A percentile compares a stretch with the other conserved stretches of the same genome.
Evolutionary conservation across 2,113 vertebrate species (phyloP).

Genomic region (Chitala chitala): DNA sequence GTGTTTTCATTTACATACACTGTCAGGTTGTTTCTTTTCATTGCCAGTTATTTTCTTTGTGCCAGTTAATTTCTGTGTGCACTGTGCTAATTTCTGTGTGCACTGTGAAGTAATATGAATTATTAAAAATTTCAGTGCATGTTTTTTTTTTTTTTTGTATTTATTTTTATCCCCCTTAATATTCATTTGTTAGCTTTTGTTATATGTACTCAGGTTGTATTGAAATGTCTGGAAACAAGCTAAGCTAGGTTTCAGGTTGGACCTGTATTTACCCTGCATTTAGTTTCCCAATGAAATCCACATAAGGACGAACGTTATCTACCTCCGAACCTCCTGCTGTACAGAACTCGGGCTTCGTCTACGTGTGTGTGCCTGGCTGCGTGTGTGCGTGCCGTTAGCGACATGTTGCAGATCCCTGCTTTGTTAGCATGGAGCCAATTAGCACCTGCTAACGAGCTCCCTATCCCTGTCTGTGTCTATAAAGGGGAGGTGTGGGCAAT

Average conservation of each 20-base stretch:
- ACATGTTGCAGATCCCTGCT: constrained; percentile 37
- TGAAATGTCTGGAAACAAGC: constrained; percentile 3
- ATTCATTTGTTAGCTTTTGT: background rate
- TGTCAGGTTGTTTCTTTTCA: no score
- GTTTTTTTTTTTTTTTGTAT: background rate
- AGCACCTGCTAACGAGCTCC: constrained; percentile 45
- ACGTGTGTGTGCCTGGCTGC: constrained; percentile 20
- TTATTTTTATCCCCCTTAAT: background rate
- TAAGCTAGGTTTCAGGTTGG: background rate
- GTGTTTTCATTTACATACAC: background rate
- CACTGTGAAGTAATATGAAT: background rate
- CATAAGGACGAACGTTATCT: background rate
- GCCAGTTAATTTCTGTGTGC: background rate
- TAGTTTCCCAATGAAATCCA: constrained; percentile 15
- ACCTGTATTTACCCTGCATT: background rate
- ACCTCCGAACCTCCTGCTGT: constrained; percentile 5
- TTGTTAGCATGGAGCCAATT: constrained; percentile 43
- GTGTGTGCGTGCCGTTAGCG: constrained; percentile 23
- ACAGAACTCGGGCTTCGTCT: constrained; percentile 12
- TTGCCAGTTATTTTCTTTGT: background rate
- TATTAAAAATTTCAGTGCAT: no score
- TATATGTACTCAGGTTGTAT: background rate
- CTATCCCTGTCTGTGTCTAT: constrained; percentile 22
- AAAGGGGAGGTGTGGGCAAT: constrained; percentile 21
- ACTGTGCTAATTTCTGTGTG: background rate